Conservation (phyloP, 2,797 vertebrate species). For the Setipinna tenuifilis region DNA sequence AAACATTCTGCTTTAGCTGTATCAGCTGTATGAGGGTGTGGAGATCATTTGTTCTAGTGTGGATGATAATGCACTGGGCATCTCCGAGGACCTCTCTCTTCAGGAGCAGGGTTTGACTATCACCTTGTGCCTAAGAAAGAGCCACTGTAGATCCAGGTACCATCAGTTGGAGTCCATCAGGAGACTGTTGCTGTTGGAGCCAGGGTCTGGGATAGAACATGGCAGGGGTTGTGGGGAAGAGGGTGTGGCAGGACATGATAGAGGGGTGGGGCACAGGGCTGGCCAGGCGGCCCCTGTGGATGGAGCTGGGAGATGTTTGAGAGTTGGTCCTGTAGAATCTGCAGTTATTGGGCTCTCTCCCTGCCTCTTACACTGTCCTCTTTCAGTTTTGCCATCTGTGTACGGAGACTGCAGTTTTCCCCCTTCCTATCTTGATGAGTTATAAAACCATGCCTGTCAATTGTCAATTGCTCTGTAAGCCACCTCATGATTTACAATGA, state of each 20-base stretch:
- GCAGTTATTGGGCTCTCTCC: background rate
- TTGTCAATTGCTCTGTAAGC: background rate
- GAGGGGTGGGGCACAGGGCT: background rate
- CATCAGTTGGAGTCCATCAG: too few species aligned
- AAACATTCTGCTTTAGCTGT: background rate
- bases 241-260: background rate
- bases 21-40: too few species aligned
- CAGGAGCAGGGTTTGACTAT: background rate
- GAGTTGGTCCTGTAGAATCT: background rate
- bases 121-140: too few species aligned
- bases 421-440: background rate
- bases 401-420: background rate
- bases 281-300: too few species aligned
- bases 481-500: background rate
- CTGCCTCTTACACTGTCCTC: background rate
- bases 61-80: too few species aligned
- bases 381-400: background rate
- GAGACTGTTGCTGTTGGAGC: background rate
- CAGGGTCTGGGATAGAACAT: background rate
- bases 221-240: background rate
- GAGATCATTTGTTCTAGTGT: too few species aligned
- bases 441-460: background rate
- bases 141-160: too few species aligned
- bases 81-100: background rate
- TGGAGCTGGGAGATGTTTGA: background rate